These are phyloP conservation scores for Sinocyclocheilus anshuiensis DNA, from an alignment of 2,113 vertebrate genomes.

Conservation along the genomic window DNA sequence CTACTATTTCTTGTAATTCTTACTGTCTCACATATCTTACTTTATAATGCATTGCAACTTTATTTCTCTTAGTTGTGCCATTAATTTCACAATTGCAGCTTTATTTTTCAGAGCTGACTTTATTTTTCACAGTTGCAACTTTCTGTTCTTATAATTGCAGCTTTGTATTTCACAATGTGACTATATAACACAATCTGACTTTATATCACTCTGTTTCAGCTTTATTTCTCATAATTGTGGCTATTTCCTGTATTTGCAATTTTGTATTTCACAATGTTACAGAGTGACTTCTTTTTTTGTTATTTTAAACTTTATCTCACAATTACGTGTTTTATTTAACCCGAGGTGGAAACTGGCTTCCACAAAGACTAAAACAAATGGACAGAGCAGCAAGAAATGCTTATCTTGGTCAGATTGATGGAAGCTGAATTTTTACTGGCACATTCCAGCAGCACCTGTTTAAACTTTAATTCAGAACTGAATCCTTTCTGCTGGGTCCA, in stretches of 20 bases:
- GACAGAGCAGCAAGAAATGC: not conserved
- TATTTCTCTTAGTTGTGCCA: not conserved
- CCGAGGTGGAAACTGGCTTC: not conserved
- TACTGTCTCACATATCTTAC: not conserved
- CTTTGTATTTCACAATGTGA: not conserved
- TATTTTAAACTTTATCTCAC: not conserved
- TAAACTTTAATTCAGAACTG: not conserved
- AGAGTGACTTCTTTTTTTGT: not conserved
- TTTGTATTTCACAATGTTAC: no score
- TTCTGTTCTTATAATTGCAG: no score
- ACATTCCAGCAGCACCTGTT: slow-evolving; percentile 22
- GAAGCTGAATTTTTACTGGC: slow-evolving; percentile 2
- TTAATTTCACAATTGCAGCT: not conserved
- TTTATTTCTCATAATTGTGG: not conserved
- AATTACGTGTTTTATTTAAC: not conserved
- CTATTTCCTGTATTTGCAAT: not conserved
- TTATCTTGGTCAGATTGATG: slow-evolving; percentile 23
- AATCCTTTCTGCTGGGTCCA: not conserved
- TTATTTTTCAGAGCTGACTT: not conserved
- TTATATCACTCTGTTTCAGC: not conserved
- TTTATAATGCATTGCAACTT: not conserved
- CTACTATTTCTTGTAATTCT: not conserved
- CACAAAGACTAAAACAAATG: not conserved
- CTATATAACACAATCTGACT: not conserved
- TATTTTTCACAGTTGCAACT: no score